Base-by-base conservation (phyloP, 2,888 invertebrate species). In the Theodoxus fluviatilis region DNA sequence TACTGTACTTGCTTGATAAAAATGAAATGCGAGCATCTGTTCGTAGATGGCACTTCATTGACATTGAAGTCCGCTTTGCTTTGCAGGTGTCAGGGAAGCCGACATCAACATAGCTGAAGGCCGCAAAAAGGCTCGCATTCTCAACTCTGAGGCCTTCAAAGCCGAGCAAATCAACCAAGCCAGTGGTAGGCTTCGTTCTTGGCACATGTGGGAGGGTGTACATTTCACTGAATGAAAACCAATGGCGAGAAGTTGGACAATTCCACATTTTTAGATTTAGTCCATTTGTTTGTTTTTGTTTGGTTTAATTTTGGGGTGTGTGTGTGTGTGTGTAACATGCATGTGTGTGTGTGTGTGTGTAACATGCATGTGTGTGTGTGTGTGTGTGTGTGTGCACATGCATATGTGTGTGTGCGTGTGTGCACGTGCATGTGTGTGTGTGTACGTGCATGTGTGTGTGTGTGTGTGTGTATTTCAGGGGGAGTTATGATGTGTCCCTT, bases 51-150 rank as follows among this genome's bases (percentile, higher is more conserved):
- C n/a, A n/a, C n/a, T n/a, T n/a, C n/a, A n/a, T n/a, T n/a, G n/a
- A n/a, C n/a, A n/a, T n/a, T n/a, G n/a, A n/a, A n/a, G n/a, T n/a
- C n/a, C n/a, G n/a, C n/a, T n/a, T n/a, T 35, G 7, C 38, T 33
- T 59, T 73, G 28, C 76, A 88, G 89, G 90, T 79, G 77, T 87
- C 2, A 81, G 89, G 66, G 89, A 89, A 74, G 88, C 90, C 3
- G 96, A 98, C 76, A 96, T 99, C 71, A 99, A 99, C 88, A 94
- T 97, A 6, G 99, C 99, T 0, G 96, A 98, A 88, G 99, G 99
- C 83, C 94, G 95, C 88, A 92, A 98, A 73, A 92, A 93, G 84
- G 91, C 98, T 0, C 91, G 94, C 82, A 97, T 99, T 87, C 90
- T 99, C 71, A 94, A 93, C 2, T 98, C 97, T 71, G 98, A 99